These are phyloP conservation scores for Brenthis hecate DNA, from an alignment of 2,888 invertebrate species.

Conservation along the genomic window DNA sequence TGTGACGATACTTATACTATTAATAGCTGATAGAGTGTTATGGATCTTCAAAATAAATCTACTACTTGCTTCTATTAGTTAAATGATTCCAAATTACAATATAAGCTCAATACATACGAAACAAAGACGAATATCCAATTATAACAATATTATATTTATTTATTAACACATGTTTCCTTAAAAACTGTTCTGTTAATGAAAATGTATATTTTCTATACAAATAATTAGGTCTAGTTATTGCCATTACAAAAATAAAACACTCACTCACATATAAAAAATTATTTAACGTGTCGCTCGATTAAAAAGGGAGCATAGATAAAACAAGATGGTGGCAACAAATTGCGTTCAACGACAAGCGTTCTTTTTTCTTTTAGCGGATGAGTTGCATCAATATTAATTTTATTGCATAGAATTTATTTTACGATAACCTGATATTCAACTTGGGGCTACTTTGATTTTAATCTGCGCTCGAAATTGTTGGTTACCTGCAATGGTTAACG, in stretches of 20 bases:
- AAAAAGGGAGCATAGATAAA: slow-evolving; percentile 53
- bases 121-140: no score
- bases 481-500: slow-evolving; percentile 21
- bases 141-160: no score
- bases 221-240: no score
- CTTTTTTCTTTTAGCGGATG: slow-evolving; percentile 64
- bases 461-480: slow-evolving; percentile 68
- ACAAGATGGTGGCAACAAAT: slow-evolving; percentile 58
- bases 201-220: no score
- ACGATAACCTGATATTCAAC: slow-evolving; percentile 62
- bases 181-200: no score
- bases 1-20: no score
- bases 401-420: no score
- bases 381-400: no score
- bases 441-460: slow-evolving; percentile 69
- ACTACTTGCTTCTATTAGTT: no score
- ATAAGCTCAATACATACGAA: not conserved
- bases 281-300: not conserved
- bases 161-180: no score
- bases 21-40: no score
- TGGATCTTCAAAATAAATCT: no score
- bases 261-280: not conserved
- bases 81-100: not conserved
- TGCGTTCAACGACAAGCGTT: slow-evolving; percentile 51
- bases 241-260: not conserved